These are phyloP conservation scores for Hyppa rectilinea DNA, from an alignment of 2,888 invertebrate species.

Conservation along the genomic window DNA sequence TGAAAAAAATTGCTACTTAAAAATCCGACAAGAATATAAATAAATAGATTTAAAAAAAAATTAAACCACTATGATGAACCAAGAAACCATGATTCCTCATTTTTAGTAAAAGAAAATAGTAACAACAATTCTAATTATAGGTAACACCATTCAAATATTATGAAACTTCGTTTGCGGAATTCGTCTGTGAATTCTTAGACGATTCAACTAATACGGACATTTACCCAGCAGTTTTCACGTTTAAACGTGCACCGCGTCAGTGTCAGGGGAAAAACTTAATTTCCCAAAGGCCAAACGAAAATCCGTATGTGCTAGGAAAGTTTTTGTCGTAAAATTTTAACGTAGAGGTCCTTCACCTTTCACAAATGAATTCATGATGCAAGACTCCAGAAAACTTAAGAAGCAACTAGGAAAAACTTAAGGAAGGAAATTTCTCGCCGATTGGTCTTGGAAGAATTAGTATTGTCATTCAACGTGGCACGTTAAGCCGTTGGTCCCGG, in stretches of 20 bases:
- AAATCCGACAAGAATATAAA: too few species aligned
- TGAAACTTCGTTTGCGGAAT: background rate
- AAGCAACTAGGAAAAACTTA: too few species aligned
- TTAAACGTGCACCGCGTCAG: background rate
- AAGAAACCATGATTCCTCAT: background rate
- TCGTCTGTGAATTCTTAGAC: background rate
- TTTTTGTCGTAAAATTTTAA: background rate
- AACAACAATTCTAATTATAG: background rate
- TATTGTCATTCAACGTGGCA: too few species aligned
- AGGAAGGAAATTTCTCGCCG: too few species aligned
- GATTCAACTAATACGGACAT: constrained; percentile 2
- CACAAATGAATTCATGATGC: background rate
- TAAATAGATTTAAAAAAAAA: too few species aligned
- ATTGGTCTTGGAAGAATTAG: too few species aligned
- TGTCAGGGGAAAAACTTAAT: constrained; percentile 25
- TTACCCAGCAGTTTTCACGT: constrained; percentile 11
- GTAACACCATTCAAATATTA: background rate
- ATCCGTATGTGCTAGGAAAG: constrained; percentile 10
- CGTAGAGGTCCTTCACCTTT: background rate
- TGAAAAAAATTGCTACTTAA: too few species aligned
- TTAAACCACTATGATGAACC: too few species aligned
- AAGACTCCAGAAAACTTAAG: too few species aligned
- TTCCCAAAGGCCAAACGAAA: constrained; percentile 31
- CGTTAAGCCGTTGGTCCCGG: too few species aligned
- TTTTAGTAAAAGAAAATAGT: background rate